phyloP scores from a whole-genome alignment of 2,797 vertebrate genomes.

The Scolopax rusticola region DNA sequence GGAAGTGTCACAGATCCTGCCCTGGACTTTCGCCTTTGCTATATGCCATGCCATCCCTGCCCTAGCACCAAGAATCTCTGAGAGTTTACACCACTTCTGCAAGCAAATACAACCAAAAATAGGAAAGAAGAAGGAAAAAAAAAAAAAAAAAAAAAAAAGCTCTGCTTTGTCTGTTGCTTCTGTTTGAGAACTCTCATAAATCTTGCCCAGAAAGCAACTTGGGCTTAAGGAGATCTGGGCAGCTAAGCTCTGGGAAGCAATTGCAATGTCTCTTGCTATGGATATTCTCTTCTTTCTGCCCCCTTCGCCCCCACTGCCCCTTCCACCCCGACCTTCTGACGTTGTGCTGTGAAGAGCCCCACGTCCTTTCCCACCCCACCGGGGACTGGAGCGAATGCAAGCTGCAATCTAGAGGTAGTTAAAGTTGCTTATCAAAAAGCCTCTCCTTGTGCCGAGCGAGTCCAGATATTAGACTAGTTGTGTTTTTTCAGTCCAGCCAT shows the following conservation, averaged over 20 bases:
- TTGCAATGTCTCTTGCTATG: not conserved
- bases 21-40: not conserved
- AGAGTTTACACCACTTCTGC: fast-evolving
- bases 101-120: not conserved
- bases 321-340: conserved; percentile 32
- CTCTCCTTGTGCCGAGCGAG: not conserved
- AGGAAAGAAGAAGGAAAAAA: not conserved
- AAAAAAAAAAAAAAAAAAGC: not conserved
- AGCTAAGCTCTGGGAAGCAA: conserved; percentile 41
- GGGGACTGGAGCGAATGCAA: conserved; percentile 51
- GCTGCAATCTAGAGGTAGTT: conserved; percentile 13
- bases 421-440: conserved; percentile 63
- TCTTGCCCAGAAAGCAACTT: conserved; percentile 74
- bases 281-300: conserved; percentile 58
- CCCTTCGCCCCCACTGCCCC: not conserved
- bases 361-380: conserved; percentile 57
- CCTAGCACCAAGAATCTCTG: not conserved
- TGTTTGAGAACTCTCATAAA: conserved; percentile 76
- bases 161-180: conserved; percentile 74
- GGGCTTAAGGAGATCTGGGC: conserved; percentile 23
- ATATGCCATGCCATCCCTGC: not conserved
- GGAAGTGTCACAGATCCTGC: not conserved
- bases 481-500: conserved; percentile 46
- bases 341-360: conserved; percentile 39
- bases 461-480: conserved; percentile 11